phyloP scores from a whole-genome alignment of 2,797 vertebrate species.

The Kryptolebias ocellatus region DNA sequence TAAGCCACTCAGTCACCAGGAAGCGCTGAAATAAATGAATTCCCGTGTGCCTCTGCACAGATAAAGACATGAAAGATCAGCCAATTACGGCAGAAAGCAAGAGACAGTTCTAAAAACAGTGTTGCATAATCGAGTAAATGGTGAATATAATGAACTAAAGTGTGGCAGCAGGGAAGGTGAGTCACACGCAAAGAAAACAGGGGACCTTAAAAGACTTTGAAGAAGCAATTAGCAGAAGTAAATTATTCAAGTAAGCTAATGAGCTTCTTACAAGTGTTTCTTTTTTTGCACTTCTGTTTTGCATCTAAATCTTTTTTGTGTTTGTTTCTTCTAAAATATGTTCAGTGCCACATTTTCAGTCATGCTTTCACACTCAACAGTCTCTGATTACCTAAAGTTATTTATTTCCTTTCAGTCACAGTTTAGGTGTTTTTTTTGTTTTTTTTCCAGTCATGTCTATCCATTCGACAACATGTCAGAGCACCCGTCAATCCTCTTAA shows the following conservation, averaged over 20 bases:
- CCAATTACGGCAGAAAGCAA: conserved; percentile 21
- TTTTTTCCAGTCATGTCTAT: background rate
- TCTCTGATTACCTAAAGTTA: background rate
- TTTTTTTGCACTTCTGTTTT: conserved; percentile 54
- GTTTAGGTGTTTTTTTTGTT: background rate
- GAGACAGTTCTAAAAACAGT: conserved; percentile 24
- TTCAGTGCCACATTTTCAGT: conserved; percentile 12
- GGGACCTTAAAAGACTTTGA: conserved; percentile 47
- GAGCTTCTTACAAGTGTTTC: conserved; percentile 55
- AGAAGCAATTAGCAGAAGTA: conserved; percentile 59
- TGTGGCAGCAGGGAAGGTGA: conserved; percentile 48
- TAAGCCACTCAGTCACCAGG: conserved; percentile 35
- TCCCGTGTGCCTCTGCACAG: conserved; percentile 2
- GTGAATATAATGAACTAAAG: conserved; percentile 49
- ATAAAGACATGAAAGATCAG: conserved; percentile 41
- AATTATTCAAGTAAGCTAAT: conserved; percentile 68
- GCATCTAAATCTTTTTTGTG: conserved; percentile 42
- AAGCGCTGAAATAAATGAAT: conserved; percentile 18
- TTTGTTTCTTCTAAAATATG: conserved; percentile 39
- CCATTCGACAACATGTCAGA: conserved; percentile 2
- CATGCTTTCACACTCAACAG: conserved; percentile 7
- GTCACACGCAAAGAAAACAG: conserved; percentile 42
- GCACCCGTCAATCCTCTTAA: conserved; percentile 29
- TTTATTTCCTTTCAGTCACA: conserved; percentile 30
- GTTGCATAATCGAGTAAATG: conserved; percentile 45